phyloP scores from a whole-genome alignment of 2,797 vertebrate species.

The Pelochelys cantorii region DNA sequence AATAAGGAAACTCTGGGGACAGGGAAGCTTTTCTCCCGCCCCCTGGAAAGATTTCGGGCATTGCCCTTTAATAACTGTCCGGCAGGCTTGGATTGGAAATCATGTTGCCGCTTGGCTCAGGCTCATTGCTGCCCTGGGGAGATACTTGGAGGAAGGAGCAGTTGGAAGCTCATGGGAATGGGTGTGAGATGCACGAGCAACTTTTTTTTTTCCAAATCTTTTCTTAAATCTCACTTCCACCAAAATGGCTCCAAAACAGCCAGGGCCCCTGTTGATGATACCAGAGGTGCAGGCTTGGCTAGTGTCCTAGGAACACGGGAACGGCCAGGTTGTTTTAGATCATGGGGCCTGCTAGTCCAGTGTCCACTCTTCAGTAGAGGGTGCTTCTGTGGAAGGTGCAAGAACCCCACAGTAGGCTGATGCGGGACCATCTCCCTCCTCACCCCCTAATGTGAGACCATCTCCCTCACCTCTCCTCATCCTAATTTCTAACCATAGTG shows the following conservation, averaged over 20 bases:
- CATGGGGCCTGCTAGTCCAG: rapidly evolving
- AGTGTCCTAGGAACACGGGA: neutral
- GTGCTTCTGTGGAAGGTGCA: rapidly evolving
- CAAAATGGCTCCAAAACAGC: neutral
- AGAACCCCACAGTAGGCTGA: rapidly evolving
- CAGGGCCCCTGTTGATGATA: neutral
- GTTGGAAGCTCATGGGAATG: neutral
- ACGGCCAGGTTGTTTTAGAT: neutral
- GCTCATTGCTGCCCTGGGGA: neutral
- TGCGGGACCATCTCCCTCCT: neutral
- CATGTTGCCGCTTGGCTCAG: neutral
- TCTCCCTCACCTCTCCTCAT: neutral
- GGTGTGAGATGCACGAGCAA: neutral
- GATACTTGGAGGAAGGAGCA: neutral
- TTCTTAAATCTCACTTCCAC: neutral
- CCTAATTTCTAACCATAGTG: neutral
- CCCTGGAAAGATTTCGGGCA: neutral
- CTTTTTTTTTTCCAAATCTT: neutral
- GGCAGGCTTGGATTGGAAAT: neutral
- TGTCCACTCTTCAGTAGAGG: rapidly evolving
- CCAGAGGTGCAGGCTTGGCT: neutral
- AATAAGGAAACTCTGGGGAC: neutral
- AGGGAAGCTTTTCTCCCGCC: neutral
- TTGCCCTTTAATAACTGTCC: neutral
- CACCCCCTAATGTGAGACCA: neutral